These are phyloP conservation scores for Bombycilla garrulus DNA, from an alignment of 2,113 vertebrate genomes.

Conservation along the genomic window DNA sequence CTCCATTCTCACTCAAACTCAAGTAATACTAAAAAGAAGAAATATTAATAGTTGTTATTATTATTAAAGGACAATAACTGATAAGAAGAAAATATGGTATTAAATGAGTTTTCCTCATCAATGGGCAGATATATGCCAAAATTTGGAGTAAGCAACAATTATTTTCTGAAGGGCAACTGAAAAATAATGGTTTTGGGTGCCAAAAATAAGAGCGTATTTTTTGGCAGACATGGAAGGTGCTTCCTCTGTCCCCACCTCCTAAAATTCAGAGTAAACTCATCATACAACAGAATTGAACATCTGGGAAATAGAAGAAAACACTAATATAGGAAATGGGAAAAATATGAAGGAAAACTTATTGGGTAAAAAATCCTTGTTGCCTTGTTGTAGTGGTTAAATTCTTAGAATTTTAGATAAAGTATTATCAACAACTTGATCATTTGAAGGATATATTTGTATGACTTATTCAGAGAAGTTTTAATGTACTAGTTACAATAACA, in stretches of 20 bases:
- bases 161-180: background rate
- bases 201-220: background rate
- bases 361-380: background rate
- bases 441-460: background rate
- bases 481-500: background rate
- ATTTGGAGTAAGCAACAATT: background rate
- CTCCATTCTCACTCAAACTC: background rate
- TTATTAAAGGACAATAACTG: background rate
- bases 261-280: background rate
- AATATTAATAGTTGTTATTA: background rate
- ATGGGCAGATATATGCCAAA: background rate
- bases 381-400: background rate
- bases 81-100: background rate
- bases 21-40: background rate
- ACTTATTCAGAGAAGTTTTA: background rate
- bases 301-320: background rate
- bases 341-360: background rate
- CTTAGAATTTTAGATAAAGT: background rate
- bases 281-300: background rate
- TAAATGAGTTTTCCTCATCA: background rate
- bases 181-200: background rate
- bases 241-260: background rate
- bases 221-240: background rate
- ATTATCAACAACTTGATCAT: background rate
- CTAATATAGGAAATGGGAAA: background rate